Percentiles rank a stretch among this genome's conserved stretches.
Conservation (phyloP, 1,140 invertebrate species). For the Euwallacea similis region DNA sequence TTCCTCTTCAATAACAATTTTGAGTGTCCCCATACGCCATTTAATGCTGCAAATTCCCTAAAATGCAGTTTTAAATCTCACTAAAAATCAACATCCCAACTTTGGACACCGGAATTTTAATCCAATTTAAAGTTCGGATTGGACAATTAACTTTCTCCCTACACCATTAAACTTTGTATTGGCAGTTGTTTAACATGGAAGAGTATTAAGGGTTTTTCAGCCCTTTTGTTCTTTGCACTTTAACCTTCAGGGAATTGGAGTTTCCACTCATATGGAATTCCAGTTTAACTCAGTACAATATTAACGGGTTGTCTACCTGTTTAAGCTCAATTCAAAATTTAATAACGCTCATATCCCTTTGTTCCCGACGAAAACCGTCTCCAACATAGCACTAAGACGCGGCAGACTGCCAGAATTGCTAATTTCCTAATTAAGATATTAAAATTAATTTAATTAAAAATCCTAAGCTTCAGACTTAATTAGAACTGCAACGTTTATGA, state of each 20-base stretch:
- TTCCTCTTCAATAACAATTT: neutral
- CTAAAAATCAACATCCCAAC: constrained; percentile 1
- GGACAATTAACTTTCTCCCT: constrained; percentile 13
- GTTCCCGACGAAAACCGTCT: constrained; percentile 13
- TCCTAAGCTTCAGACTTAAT: neutral
- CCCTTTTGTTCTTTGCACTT: too few relatives aligned
- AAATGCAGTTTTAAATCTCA: neutral
- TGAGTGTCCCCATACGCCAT: neutral
- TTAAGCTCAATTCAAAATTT: constrained; percentile 22
- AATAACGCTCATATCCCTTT: constrained; percentile 21
- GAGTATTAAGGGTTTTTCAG: too few relatives aligned
- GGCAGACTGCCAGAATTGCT: constrained; percentile 25
- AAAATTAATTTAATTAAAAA: constrained; percentile 33
- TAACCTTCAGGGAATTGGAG: too few relatives aligned
- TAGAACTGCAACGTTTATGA: too few relatives aligned
- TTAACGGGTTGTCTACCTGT: neutral
- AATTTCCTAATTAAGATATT: constrained; percentile 30
- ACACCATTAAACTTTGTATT: constrained; percentile 7
- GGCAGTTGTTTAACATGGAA: neutral
- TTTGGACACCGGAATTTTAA: constrained; percentile 14
- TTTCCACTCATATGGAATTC: too few relatives aligned
- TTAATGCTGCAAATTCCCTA: neutral
- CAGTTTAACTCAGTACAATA: too few relatives aligned
- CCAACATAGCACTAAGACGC: constrained; percentile 23
- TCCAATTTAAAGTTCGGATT: constrained; percentile 15